Conservation (phyloP, 2,888 invertebrate species). For the Cyaniris semiargus region DNA sequence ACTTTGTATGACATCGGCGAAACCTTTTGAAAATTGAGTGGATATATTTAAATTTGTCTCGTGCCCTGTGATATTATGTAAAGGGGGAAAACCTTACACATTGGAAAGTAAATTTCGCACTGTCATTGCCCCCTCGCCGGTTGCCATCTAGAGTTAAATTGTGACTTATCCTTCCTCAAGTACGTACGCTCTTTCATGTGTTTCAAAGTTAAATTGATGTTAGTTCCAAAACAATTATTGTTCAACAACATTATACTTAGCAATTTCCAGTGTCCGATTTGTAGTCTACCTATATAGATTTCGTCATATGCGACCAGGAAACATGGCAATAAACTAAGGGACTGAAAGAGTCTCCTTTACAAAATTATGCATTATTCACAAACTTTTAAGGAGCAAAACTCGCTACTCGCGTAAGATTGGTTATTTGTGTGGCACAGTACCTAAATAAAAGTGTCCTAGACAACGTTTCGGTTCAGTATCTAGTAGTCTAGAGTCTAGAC, state of each 20-base stretch:
- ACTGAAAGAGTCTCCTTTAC: not conserved
- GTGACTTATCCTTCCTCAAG: not conserved
- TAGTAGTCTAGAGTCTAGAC: slow-evolving; percentile 11
- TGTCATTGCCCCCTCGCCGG: not conserved
- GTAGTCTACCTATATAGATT: too few relatives aligned
- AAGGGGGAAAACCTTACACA: not conserved
- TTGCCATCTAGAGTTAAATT: slow-evolving; percentile 1
- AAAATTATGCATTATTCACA: not conserved
- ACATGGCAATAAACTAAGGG: not conserved
- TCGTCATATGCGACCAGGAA: not conserved
- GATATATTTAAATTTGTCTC: slow-evolving; percentile 3
- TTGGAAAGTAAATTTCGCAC: not conserved
- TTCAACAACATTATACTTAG: too few relatives aligned
- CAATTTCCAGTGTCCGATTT: not conserved
- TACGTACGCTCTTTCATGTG: not conserved
- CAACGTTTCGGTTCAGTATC: not conserved
- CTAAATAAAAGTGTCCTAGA: not conserved
- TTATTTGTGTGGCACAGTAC: not conserved
- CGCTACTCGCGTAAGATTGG: not conserved
- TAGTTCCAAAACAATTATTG: too few relatives aligned
- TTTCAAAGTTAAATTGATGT: not conserved
- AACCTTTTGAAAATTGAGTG: slow-evolving; percentile 5
- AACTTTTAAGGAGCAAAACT: not conserved
- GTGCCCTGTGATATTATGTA: not conserved
- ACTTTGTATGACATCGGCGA: not conserved